Evolutionary conservation across 2,797 vertebrate species (phyloP).

Genomic region (Malurus splendens): DNA sequence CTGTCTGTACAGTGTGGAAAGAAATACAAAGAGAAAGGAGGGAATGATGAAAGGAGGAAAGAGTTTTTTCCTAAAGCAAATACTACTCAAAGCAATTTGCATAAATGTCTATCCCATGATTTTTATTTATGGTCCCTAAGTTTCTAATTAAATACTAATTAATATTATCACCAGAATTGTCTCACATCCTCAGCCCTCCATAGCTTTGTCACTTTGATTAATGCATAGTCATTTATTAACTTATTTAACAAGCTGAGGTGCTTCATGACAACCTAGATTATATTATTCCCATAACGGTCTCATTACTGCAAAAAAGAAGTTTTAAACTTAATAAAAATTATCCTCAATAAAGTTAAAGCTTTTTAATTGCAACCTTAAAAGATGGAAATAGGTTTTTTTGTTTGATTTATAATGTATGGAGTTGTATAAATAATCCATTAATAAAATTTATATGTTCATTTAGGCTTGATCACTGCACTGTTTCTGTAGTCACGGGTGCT

Average conservation of each 20-base stretch:
- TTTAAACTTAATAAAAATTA: slow-evolving; percentile 93
- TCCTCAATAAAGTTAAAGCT: slow-evolving; percentile 80
- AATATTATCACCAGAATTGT: slow-evolving; percentile 89
- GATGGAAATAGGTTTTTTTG: slow-evolving; percentile 74
- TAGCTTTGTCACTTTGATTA: slow-evolving; percentile 92
- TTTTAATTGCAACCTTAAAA: slow-evolving; percentile 74
- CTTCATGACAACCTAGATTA: slow-evolving; percentile 89
- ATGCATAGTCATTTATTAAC: slow-evolving; percentile 93
- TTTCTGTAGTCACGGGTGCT: slow-evolving; percentile 78
- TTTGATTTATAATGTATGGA: slow-evolving; percentile 88
- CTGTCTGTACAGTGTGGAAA: background rate
- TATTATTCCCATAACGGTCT: slow-evolving; percentile 81
- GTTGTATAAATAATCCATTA: slow-evolving; percentile 88
- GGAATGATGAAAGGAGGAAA: background rate
- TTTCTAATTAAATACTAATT: slow-evolving; percentile 99
- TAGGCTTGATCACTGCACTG: slow-evolving; percentile 77
- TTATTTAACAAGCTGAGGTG: slow-evolving; percentile 82
- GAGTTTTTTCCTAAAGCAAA: slow-evolving; percentile 52
- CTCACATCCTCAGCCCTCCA: slow-evolving; percentile 83
- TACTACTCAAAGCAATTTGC: slow-evolving; percentile 64
- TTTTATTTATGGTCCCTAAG: slow-evolving; percentile 86
- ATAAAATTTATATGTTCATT: slow-evolving; percentile 91
- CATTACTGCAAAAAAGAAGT: slow-evolving; percentile 73
- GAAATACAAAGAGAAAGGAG: background rate
- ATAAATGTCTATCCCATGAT: slow-evolving; percentile 69